Evolutionary conservation across 2,888 invertebrate genomes (phyloP).

Genomic region (Microplitis manilae): DNA sequence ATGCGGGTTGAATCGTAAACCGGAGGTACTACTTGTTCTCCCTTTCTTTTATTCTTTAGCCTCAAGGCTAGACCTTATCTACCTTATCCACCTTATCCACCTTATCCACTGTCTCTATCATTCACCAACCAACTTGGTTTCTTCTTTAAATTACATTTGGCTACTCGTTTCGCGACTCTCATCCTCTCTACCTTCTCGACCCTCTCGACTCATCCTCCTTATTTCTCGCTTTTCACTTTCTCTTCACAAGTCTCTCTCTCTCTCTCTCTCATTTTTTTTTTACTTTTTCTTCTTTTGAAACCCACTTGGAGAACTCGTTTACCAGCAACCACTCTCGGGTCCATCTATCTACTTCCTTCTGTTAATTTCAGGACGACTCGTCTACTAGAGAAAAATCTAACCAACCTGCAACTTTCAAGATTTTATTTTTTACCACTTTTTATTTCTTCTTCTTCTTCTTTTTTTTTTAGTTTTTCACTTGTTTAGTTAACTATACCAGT

Average conservation of each 20-base stretch:
- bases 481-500: neutral
- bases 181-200: constrained; percentile 13
- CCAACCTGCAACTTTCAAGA: constrained; percentile 34
- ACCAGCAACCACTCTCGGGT: constrained; percentile 46
- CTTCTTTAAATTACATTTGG: constrained; percentile 70
- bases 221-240: constrained; percentile 31
- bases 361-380: constrained; percentile 44
- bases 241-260: neutral
- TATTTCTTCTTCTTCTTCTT: neutral
- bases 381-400: constrained; percentile 32
- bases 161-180: constrained; percentile 64
- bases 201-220: constrained; percentile 25
- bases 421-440: constrained; percentile 24
- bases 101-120: neutral
- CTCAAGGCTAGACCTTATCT: neutral
- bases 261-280: neutral
- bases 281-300: constrained; percentile 25
- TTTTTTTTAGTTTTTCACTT: neutral
- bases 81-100: neutral
- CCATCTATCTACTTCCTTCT: constrained; percentile 48
- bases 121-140: constrained; percentile 42
- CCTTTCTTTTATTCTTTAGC: neutral
- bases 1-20: constrained; percentile 68
- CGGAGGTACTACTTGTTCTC: constrained; percentile 44
- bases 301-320: constrained; percentile 53